Conservation (phyloP, 2,888 invertebrate genomes). For the Leptopterna dolabrata region DNA sequence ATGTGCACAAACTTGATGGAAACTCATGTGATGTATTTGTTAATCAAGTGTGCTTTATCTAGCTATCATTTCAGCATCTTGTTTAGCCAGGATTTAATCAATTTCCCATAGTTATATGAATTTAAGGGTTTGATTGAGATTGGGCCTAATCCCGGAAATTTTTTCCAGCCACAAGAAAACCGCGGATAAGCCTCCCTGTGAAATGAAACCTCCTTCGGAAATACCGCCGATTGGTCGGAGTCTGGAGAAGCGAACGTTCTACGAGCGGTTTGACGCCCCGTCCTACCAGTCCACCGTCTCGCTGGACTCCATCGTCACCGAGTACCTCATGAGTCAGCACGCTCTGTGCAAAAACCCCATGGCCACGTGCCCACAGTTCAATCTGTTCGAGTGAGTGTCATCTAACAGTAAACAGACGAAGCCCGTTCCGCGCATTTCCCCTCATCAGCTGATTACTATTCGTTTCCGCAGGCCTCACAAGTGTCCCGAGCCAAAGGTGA, state of each 20-base stretch:
- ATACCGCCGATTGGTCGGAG: slow-evolving; percentile 39
- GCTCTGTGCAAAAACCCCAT: slow-evolving; percentile 98
- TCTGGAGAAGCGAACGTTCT: slow-evolving; percentile 68
- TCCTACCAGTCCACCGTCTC: slow-evolving; percentile 69
- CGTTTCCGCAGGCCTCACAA: slow-evolving; percentile 83
- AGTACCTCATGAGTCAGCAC: slow-evolving; percentile 97
- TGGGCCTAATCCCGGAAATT: not conserved
- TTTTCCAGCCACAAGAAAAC: slow-evolving; percentile 38
- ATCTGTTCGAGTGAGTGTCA: slow-evolving; percentile 82
- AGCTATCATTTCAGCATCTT: too few species aligned
- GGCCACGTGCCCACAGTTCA: slow-evolving; percentile 96
- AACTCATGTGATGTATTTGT: too few species aligned
- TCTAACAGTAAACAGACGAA: not conserved
- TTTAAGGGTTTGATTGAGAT: too few species aligned
- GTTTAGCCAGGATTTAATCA: too few species aligned
- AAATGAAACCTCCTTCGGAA: slow-evolving; percentile 38
- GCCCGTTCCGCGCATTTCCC: too few species aligned
- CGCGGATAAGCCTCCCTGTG: not conserved
- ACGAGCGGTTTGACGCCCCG: slow-evolving; percentile 64
- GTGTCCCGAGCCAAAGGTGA: slow-evolving; percentile 88
- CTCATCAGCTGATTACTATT: too few species aligned
- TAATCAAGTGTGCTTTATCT: too few species aligned
- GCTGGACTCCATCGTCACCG: slow-evolving; percentile 92
- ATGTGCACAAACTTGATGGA: too few species aligned
- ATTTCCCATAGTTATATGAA: too few species aligned